Conservation (phyloP, 64 coral and sea anemone species). For the Acropora yongei region DNA sequence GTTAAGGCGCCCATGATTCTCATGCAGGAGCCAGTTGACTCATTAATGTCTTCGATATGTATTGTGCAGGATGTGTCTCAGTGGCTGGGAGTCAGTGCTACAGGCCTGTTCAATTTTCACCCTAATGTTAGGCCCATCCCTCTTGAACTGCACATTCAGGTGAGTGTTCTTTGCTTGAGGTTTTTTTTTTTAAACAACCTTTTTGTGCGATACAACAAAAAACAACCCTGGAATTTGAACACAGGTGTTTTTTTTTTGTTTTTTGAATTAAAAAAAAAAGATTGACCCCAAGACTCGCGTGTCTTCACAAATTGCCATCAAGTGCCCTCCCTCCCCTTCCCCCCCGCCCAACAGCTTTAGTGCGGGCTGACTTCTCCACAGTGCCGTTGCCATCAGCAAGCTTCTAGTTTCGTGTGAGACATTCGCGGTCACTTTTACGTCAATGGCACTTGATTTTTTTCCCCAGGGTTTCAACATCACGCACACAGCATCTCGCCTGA, state of each 20-base stretch:
- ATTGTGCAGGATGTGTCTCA: conserved; percentile 88
- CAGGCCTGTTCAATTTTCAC: conserved; percentile 97
- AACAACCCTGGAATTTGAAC: too few species aligned
- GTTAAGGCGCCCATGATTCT: too few species aligned
- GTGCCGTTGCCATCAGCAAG: neutral
- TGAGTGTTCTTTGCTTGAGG: neutral
- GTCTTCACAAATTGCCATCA: too few species aligned
- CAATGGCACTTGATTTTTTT: neutral
- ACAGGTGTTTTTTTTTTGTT: too few species aligned
- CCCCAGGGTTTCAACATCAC: conserved; percentile 96
- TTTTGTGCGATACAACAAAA: too few species aligned
- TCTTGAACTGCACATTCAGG: conserved; percentile 96
- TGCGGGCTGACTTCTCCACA: too few species aligned
- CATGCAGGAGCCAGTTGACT: too few species aligned
- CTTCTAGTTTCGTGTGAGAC: neutral
- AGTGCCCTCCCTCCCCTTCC: too few species aligned
- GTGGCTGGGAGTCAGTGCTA: conserved; percentile 92
- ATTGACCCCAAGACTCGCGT: neutral
- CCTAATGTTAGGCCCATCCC: conserved; percentile 98
- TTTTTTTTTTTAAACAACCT: too few species aligned
- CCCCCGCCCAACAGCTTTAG: too few species aligned
- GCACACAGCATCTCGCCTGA: conserved; percentile 95
- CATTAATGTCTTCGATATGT: neutral
- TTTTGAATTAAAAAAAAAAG: neutral
- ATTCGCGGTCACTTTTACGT: neutral